These are phyloP conservation scores for Lagocephalus sceleratus DNA, from an alignment of 2,797 vertebrate genomes.

Conservation along the genomic window DNA sequence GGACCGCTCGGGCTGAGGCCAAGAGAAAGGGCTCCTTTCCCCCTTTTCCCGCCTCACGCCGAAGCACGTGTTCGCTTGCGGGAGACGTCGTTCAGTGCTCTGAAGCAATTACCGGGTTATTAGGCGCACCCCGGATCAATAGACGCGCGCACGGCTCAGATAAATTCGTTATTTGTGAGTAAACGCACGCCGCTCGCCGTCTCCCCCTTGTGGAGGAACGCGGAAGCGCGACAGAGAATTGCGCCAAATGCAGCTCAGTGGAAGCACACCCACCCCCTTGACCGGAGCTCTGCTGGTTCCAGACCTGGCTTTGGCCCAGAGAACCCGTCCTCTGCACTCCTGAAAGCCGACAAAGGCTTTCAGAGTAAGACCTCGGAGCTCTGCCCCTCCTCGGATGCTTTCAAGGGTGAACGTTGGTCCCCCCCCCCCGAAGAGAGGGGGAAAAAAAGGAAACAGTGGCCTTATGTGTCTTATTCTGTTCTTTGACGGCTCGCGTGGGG, in stretches of 20 bases:
- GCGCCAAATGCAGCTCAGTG: slow-evolving; percentile 7
- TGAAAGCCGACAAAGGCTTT: too few species aligned
- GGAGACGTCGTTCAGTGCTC: slow-evolving; percentile 31
- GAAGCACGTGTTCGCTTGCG: background rate
- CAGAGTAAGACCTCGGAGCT: too few species aligned
- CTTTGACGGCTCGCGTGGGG: too few species aligned
- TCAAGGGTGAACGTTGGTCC: too few species aligned
- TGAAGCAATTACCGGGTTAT: slow-evolving; percentile 38
- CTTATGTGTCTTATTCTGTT: too few species aligned
- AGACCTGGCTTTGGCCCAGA: too few species aligned
- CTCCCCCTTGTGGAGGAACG: slow-evolving; percentile 54
- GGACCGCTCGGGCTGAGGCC: background rate
- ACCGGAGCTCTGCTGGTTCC: too few species aligned
- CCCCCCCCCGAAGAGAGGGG: too few species aligned
- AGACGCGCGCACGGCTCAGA: slow-evolving; percentile 24
- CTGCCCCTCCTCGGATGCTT: too few species aligned
- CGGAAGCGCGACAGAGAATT: background rate
- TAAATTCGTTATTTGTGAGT: slow-evolving; percentile 43
- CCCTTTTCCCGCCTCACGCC: slow-evolving; percentile 15
- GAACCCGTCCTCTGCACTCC: too few species aligned
- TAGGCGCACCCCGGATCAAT: slow-evolving; percentile 28
- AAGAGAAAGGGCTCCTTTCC: slow-evolving; percentile 6
- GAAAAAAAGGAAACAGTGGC: too few species aligned
- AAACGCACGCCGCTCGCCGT: slow-evolving; percentile 39
- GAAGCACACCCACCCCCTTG: too few species aligned